A percentile compares a stretch with the other conserved stretches of the same genome.
Conservation (phyloP, 2,888 invertebrate species). For the Caenorhabditis sp. region DNA sequence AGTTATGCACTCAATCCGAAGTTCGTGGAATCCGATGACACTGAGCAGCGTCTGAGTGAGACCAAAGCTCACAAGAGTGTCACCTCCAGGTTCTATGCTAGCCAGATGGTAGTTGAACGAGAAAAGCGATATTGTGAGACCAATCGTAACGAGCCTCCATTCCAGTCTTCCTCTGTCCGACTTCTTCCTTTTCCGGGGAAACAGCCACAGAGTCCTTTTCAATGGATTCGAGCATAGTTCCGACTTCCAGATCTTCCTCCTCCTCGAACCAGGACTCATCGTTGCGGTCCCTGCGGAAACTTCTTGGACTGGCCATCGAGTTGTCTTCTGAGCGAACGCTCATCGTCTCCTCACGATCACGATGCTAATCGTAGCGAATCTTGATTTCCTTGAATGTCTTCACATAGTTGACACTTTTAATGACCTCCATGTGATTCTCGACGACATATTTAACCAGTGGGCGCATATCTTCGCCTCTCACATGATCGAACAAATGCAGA, state of each 20-base stretch:
- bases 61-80: too few relatives aligned
- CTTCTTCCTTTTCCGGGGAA: constrained; percentile 56
- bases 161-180: constrained; percentile 72
- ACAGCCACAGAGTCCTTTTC: constrained; percentile 60
- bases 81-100: too few relatives aligned
- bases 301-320: constrained; percentile 54
- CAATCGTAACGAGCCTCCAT: too few relatives aligned
- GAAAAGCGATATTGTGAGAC: too few relatives aligned
- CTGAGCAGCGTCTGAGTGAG: too few relatives aligned
- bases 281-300: constrained; percentile 61
- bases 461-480: constrained; percentile 86
- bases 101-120: too few relatives aligned
- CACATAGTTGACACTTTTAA: constrained; percentile 97
- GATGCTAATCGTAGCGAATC: constrained; percentile 70
- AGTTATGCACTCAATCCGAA: too few relatives aligned
- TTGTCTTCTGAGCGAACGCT: constrained; percentile 62
- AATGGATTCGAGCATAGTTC: constrained; percentile 53
- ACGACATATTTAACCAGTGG: constrained; percentile 90
- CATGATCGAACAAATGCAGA: constrained; percentile 99
- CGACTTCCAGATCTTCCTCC: constrained; percentile 74
- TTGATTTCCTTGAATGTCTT: constrained; percentile 89
- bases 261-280: constrained; percentile 81
- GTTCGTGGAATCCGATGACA: too few relatives aligned
- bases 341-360: constrained; percentile 70
- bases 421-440: constrained; percentile 94